Conservation (phyloP, 2,797 vertebrate species). For the Synanceia verrucosa region DNA sequence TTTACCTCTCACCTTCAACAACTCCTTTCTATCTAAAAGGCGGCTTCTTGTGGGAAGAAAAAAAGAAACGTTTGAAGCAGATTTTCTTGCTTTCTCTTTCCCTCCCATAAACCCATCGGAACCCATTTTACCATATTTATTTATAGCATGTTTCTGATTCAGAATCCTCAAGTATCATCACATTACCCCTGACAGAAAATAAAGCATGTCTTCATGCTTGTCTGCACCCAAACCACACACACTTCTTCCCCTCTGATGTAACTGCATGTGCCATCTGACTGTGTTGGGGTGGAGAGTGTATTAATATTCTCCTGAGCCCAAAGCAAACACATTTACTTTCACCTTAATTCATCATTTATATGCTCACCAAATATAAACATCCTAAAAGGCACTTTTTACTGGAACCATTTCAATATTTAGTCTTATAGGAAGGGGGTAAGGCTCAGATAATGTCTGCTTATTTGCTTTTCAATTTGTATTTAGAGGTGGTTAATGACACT, state of each 20-base stretch:
- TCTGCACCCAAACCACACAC: conserved; percentile 56
- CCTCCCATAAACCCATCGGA: conserved; percentile 44
- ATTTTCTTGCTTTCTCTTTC: background rate
- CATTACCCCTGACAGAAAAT: conserved; percentile 62
- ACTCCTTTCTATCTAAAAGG: conserved; percentile 20
- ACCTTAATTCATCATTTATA: conserved; percentile 60
- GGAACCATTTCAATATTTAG: conserved; percentile 23
- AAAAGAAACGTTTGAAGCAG: conserved; percentile 36
- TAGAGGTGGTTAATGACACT: background rate
- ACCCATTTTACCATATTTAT: conserved; percentile 70
- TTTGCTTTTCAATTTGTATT: background rate
- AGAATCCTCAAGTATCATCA: conserved; percentile 62
- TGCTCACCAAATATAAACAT: conserved; percentile 46
- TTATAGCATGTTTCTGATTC: conserved; percentile 69
- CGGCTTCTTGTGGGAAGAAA: conserved; percentile 29
- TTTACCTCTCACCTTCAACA: conserved; percentile 50
- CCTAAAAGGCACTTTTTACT: conserved; percentile 30
- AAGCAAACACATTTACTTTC: conserved; percentile 60
- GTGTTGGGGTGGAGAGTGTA: conserved; percentile 44
- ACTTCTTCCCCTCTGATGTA: conserved; percentile 56
- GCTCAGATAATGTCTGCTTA: background rate
- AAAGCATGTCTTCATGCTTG: conserved; percentile 69
- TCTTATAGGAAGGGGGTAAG: background rate
- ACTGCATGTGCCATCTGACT: conserved; percentile 51
- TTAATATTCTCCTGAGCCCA: conserved; percentile 65